Conservation (phyloP, 2,888 invertebrate genomes). For the Campoplex nolae region DNA sequence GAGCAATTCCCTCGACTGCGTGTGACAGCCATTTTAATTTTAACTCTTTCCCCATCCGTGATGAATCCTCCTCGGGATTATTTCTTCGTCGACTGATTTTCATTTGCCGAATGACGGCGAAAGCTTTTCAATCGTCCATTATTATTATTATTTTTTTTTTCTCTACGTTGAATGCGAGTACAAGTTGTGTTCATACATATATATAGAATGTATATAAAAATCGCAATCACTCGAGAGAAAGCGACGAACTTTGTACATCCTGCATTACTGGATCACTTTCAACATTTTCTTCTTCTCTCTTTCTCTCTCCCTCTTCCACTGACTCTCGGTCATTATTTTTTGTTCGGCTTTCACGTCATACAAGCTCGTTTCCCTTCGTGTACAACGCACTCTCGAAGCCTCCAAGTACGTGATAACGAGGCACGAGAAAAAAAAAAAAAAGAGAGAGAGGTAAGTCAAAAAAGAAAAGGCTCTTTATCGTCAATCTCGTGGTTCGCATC, state of each 20-base stretch:
- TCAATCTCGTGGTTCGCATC: slow-evolving; percentile 80
- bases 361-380: slow-evolving; percentile 39
- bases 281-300: slow-evolving; percentile 36
- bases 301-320: slow-evolving; percentile 21
- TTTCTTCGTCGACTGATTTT: slow-evolving; percentile 80
- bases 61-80: slow-evolving; percentile 41
- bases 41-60: slow-evolving; percentile 50
- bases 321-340: slow-evolving; percentile 46
- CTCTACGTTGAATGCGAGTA: slow-evolving; percentile 30
- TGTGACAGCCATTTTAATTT: slow-evolving; percentile 77
- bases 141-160: slow-evolving; percentile 22
- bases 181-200: too few species aligned
- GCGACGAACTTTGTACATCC: slow-evolving; percentile 33
- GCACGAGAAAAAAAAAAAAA: neutral
- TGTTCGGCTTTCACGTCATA: slow-evolving; percentile 56
- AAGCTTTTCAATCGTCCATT: slow-evolving; percentile 70
- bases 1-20: slow-evolving; percentile 71
- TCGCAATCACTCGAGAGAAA: slow-evolving; percentile 49
- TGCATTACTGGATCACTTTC: slow-evolving; percentile 33
- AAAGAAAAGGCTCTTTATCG: slow-evolving; percentile 38
- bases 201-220: neutral
- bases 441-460: neutral
- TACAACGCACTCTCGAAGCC: slow-evolving; percentile 9
- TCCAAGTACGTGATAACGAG: neutral
- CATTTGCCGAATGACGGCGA: slow-evolving; percentile 75